Conservation (phyloP, 2,113 vertebrate species). For the Lucifuga dentata region DNA sequence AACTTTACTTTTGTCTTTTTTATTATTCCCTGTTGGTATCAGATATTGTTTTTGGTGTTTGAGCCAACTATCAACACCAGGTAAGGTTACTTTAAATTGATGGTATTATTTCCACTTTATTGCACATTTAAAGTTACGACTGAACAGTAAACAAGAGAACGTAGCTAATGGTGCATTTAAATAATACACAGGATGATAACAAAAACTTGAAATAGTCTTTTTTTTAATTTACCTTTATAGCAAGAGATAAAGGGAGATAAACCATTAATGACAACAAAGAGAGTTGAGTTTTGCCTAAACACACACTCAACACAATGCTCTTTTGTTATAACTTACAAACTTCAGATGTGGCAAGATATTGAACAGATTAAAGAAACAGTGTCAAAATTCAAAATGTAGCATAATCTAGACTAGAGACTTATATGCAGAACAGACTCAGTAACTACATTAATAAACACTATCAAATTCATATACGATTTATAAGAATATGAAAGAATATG, state of each 20-base stretch:
- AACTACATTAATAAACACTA: too few species aligned
- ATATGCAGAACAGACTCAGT: too few species aligned
- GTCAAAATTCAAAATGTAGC: too few species aligned
- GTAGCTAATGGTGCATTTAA: neutral
- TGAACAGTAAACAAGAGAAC: neutral
- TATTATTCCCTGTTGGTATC: neutral
- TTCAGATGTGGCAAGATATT: neutral
- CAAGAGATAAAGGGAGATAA: neutral
- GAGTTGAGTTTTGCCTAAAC: neutral
- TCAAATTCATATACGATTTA: too few species aligned
- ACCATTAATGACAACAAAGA: neutral
- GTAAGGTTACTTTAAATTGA: conserved; percentile 45
- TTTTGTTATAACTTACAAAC: conserved; percentile 32
- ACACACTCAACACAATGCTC: neutral
- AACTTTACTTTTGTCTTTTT: neutral
- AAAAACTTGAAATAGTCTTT: neutral
- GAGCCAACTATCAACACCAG: conserved; percentile 20
- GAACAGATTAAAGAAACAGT: too few species aligned
- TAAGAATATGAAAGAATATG: too few species aligned
- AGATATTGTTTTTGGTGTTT: neutral
- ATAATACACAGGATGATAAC: neutral
- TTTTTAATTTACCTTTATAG: neutral
- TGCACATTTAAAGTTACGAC: neutral
- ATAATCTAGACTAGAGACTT: too few species aligned
- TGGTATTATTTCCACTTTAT: neutral